Conservation (phyloP, 2,113 vertebrate species). For the Mormyrus iriodes region DNA sequence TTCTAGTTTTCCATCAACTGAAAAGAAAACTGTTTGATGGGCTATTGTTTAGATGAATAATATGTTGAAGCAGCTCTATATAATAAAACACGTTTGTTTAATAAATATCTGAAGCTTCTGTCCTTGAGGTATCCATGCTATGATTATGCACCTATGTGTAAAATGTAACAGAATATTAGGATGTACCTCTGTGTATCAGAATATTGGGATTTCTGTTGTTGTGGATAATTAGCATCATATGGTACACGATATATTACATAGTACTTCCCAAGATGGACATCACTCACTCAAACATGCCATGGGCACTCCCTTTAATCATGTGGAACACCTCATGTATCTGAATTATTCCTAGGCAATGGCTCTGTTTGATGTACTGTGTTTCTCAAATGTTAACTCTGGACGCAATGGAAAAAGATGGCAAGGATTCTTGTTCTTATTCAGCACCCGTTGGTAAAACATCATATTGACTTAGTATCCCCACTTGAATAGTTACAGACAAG, state of each 20-base stretch:
- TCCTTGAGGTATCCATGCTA: not conserved
- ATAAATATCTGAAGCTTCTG: not conserved
- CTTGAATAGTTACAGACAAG: conserved; percentile 35
- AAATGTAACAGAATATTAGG: not conserved
- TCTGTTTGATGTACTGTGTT: not conserved
- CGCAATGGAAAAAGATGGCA: conserved; percentile 53
- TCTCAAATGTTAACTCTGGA: not conserved
- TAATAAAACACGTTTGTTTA: not conserved
- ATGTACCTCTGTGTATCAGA: not conserved
- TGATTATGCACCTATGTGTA: not conserved
- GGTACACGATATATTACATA: not conserved
- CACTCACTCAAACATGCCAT: not conserved
- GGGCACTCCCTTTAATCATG: not conserved
- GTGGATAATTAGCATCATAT: not conserved
- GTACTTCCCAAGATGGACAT: not conserved
- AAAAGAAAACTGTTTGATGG: not conserved
- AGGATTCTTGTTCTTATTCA: conserved; percentile 53
- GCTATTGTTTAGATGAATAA: not conserved
- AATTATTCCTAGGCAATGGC: not conserved
- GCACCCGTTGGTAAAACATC: conserved; percentile 61
- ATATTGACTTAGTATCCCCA: conserved; percentile 53
- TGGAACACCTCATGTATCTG: conserved; percentile 32
- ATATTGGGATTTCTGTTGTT: not conserved
- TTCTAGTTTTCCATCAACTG: no score
- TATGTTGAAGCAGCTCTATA: not conserved